Conservation (phyloP, 2,113 vertebrate species). For the Limanda limanda region DNA sequence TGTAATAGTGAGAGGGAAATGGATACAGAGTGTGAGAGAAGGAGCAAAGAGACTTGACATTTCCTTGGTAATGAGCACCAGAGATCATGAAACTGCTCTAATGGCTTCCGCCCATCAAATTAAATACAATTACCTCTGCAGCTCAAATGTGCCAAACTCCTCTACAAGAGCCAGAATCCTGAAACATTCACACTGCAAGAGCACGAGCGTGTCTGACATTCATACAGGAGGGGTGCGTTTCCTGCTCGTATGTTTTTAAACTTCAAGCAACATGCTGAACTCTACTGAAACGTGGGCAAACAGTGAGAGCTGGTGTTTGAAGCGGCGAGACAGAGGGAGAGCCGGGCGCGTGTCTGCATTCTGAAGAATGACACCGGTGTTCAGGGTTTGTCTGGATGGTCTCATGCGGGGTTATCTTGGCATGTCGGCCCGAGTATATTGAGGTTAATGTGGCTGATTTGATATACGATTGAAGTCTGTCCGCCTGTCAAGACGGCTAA, state of each 20-base stretch:
- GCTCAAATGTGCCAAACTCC: constrained; percentile 43
- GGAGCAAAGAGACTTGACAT: constrained; percentile 40
- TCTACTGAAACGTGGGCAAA: constrained; percentile 2
- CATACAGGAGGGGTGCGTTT: constrained; percentile 1
- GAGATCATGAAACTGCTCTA: constrained; percentile 63
- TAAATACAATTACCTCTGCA: constrained; percentile 65
- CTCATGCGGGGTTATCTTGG: constrained; percentile 30
- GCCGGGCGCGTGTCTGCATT: background rate
- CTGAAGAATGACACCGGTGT: constrained; percentile 33
- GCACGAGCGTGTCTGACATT: constrained; percentile 29
- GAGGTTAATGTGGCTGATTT: constrained; percentile 16
- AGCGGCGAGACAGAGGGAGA: too few species aligned
- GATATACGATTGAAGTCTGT: constrained; percentile 23
- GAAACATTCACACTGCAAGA: constrained; percentile 15
- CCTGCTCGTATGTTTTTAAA: constrained; percentile 22
- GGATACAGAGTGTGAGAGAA: constrained; percentile 20
- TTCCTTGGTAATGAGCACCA: constrained; percentile 62
- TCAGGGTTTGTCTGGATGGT: constrained; percentile 42
- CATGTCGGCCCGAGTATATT: constrained; percentile 24
- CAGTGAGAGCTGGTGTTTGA: background rate
- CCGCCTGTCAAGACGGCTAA: constrained; percentile 23
- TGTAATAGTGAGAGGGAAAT: constrained; percentile 15
- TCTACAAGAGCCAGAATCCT: constrained; percentile 31
- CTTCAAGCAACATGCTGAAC: background rate
- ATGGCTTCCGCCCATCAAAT: constrained; percentile 72